Conservation (phyloP, 1,140 invertebrate genomes). For the Tyrophagus putrescentiae region DNA sequence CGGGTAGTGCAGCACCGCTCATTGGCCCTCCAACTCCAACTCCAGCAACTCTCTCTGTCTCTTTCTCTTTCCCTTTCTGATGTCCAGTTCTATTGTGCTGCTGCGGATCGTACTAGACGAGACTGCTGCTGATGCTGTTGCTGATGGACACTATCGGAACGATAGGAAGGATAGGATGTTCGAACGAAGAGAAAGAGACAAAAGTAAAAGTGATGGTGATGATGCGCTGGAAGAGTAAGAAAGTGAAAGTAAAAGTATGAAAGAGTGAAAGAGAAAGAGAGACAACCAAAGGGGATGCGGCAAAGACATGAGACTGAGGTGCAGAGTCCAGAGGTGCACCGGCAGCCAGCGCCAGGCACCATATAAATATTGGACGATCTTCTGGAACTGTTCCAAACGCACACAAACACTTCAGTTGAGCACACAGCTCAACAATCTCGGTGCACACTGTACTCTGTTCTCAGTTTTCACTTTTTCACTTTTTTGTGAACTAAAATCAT, state of each 20-base stretch:
- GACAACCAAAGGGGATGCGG: slow-evolving; percentile 4
- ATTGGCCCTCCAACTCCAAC: too few relatives aligned
- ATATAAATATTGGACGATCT: slow-evolving; percentile 9
- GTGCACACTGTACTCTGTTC: too few relatives aligned
- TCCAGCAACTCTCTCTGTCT: too few relatives aligned
- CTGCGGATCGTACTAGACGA: too few relatives aligned
- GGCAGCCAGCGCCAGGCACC: neutral
- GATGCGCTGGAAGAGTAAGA: too few relatives aligned
- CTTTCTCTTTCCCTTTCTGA: too few relatives aligned
- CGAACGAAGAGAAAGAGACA: neutral
- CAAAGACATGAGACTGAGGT: neutral
- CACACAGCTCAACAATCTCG: neutral
- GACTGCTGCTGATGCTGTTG: too few relatives aligned
- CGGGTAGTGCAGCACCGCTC: too few relatives aligned
- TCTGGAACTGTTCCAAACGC: slow-evolving; percentile 7
- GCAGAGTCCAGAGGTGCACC: neutral
- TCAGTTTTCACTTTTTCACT: too few relatives aligned
- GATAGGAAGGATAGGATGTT: slow-evolving; percentile 15
- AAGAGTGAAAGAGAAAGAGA: slow-evolving; percentile 2
- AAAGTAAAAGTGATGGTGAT: neutral
- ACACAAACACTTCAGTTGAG: neutral
- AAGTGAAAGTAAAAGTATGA: too few relatives aligned
- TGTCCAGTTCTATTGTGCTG: neutral
- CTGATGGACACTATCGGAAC: slow-evolving; percentile 7
- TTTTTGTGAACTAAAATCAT: too few relatives aligned